phyloP scores from a whole-genome alignment of 2,797 vertebrate genomes.

The Alectoris magna region DNA sequence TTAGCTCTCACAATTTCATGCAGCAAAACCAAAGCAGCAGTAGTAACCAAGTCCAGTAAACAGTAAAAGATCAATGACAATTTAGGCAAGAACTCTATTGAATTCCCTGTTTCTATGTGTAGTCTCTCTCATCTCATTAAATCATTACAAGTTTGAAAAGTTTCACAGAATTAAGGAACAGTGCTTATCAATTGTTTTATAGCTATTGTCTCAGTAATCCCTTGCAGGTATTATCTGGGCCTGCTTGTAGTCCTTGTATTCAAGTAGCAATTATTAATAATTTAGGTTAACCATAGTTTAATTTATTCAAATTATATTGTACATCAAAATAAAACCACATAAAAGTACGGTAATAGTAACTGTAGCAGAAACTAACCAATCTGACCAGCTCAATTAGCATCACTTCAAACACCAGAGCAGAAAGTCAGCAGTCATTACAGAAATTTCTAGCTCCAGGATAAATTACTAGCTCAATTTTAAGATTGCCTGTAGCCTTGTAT shows the following conservation, averaged over 20 bases:
- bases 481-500: not conserved
- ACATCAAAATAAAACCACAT: not conserved
- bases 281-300: not conserved
- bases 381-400: not conserved
- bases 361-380: not conserved
- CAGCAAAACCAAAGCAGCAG: constrained; percentile 28
- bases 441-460: not conserved
- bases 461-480: not conserved
- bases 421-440: not conserved
- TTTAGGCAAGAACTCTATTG: constrained; percentile 36
- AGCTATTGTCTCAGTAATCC: not conserved
- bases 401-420: not conserved
- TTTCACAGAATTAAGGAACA: not conserved
- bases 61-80: constrained; percentile 41
- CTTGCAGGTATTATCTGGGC: not conserved
- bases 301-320: not conserved
- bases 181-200: not conserved
- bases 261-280: not conserved
- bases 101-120: not conserved
- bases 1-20: not conserved
- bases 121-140: constrained; percentile 32
- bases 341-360: not conserved
- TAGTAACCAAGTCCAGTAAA: constrained; percentile 1
- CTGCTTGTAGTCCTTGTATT: not conserved
- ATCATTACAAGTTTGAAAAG: constrained; percentile 1